Percentiles rank a stretch among this genome's conserved stretches.
phyloP scores from a whole-genome alignment of 92 coral and sea anemone genomes.

The Ricordea florida region DNA sequence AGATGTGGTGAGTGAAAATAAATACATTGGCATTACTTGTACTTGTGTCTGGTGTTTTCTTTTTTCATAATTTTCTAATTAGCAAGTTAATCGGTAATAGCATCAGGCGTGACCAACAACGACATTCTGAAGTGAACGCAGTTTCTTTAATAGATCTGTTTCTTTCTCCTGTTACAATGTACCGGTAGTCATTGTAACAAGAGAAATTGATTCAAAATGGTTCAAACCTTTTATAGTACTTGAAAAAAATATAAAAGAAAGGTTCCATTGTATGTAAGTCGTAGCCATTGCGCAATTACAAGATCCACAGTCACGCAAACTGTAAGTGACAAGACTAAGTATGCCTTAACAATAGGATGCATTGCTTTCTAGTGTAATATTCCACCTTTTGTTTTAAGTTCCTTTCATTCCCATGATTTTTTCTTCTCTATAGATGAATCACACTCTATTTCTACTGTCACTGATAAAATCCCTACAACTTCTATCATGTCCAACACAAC shows the following conservation, averaged over 20 bases:
- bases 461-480: slow-evolving; percentile 1
- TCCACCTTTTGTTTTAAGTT: background rate
- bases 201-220: no score
- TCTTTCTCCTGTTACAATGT: no score
- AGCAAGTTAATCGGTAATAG: no score
- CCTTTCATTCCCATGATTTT: background rate
- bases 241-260: slow-evolving; percentile 8
- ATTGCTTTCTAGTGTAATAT: background rate
- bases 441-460: slow-evolving; percentile 14
- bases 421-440: slow-evolving; percentile 6
- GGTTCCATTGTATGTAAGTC: slow-evolving; percentile 7
- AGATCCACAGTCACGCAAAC: slow-evolving; percentile 3
- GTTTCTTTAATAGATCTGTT: no score
- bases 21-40: no score
- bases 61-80: no score
- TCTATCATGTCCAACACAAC: slow-evolving; percentile 18
- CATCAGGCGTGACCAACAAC: no score
- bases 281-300: no score
- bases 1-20: no score
- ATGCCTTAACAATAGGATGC: background rate
- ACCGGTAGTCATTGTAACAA: no score
- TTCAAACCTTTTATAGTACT: background rate
- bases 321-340: slow-evolving; percentile 6
- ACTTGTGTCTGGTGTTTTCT: no score
- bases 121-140: no score